Conservation (phyloP, 2,888 invertebrate genomes). For the Brenthis ino region DNA sequence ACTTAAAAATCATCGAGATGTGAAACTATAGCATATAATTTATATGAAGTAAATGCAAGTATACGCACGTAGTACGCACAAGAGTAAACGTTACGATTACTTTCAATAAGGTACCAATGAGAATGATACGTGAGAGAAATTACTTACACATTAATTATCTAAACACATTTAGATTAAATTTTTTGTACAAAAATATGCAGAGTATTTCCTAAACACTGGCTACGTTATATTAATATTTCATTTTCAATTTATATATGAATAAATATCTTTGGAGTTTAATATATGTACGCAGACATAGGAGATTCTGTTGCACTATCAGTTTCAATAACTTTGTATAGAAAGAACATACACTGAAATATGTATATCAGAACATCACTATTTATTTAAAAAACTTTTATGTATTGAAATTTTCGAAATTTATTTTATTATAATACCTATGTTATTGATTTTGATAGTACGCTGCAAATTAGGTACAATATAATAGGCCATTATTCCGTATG, state of each 20-base stretch:
- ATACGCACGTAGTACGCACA: slow-evolving; percentile 23
- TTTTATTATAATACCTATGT: background rate
- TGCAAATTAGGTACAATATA: background rate
- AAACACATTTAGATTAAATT: slow-evolving; percentile 54
- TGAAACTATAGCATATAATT: too few relatives aligned
- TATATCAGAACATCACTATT: too few relatives aligned
- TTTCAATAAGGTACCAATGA: slow-evolving; percentile 60
- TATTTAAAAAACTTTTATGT: too few relatives aligned
- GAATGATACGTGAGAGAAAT: slow-evolving; percentile 56
- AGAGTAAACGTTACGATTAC: slow-evolving; percentile 41
- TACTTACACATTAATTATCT: slow-evolving; percentile 47
- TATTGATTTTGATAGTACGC: slow-evolving; percentile 11
- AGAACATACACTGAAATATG: too few relatives aligned
- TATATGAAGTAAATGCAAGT: background rate
- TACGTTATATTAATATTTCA: slow-evolving; percentile 46
- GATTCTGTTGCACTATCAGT: slow-evolving; percentile 13
- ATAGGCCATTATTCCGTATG: slow-evolving; percentile 35
- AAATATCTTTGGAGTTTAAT: slow-evolving; percentile 43
- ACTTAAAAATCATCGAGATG: too few relatives aligned
- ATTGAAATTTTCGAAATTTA: background rate
- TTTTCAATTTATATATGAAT: slow-evolving; percentile 44
- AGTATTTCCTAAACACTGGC: slow-evolving; percentile 59
- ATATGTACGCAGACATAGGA: slow-evolving; percentile 44
- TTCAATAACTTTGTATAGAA: background rate
- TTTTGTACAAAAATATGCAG: slow-evolving; percentile 74